These are phyloP conservation scores for Ceratina japonica DNA, from an alignment of 1,140 invertebrate genomes.

Conservation along the genomic window DNA sequence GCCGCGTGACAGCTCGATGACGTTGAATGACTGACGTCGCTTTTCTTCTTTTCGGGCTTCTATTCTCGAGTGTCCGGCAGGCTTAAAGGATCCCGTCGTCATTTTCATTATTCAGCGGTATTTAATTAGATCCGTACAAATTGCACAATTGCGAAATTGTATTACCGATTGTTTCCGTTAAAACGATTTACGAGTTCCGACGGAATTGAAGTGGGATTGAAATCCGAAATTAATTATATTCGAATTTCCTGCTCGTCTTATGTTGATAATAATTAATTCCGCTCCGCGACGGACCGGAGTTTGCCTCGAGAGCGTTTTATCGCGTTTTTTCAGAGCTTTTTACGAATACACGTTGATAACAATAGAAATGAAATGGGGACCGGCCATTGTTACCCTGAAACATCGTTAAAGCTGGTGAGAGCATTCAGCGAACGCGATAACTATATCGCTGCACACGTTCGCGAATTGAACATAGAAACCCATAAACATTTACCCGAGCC, in stretches of 20 bases:
- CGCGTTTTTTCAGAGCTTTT: background rate
- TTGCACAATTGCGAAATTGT: background rate
- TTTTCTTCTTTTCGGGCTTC: background rate
- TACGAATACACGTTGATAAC: background rate
- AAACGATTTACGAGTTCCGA: background rate
- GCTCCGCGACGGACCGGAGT: too few relatives aligned
- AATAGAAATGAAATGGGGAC: slow-evolving; percentile 12
- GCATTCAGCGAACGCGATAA: background rate
- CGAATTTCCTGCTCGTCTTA: background rate
- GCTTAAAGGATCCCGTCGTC: background rate
- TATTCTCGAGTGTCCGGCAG: background rate
- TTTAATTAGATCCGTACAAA: background rate
- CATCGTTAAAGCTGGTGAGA: background rate
- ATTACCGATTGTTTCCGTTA: background rate
- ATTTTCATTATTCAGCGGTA: background rate
- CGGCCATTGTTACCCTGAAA: slow-evolving; percentile 15
- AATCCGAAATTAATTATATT: slow-evolving; percentile 1
- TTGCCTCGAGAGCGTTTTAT: background rate
- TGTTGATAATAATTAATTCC: background rate
- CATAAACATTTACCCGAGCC: too few relatives aligned
- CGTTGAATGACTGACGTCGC: slow-evolving; percentile 29
- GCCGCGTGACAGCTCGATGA: background rate
- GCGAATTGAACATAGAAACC: background rate
- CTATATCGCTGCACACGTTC: background rate
- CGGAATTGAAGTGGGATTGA: background rate